Base-by-base conservation (phyloP, 2,888 invertebrate genomes). In the Hydropsyche betteni region DNA sequence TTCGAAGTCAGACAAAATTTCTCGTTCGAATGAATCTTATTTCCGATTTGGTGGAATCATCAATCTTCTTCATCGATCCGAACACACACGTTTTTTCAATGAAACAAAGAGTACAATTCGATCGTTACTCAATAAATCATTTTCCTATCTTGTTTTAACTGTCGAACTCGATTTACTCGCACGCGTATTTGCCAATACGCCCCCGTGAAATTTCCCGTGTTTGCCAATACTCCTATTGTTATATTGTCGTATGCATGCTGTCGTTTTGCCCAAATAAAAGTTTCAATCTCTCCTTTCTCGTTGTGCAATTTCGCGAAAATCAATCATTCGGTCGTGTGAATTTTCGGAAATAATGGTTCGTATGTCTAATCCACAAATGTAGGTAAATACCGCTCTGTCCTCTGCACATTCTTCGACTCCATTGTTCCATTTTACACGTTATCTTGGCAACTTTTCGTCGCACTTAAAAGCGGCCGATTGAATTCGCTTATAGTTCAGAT, bases 171-270 rank as follows among this genome's bases (percentile, higher is more conserved):
- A 58, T 58, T 16, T 53, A 16, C 14, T 14, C 53, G 53, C 12
- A 53, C 58, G 58, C 58, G 58, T 58, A 58, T 58, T 58, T 58
- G 58, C 58, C 5, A 58, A 58, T 58, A 58, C 58, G 16, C 58
- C 16, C 24, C 58, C 58, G 16, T 24, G 58, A n/a, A 16, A 58
- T 58, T 58, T 58, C 58, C 58, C 58, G 58, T 58, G 24, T 58
- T 58, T 58, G 58, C 58, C 58, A 14, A 58, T 44, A 58, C 24
- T 1, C 16, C 58, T 8, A 58, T 58, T 58, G 58, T 58, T 53
- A 16, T 53, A 53, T 16, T 16, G 53, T 10, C 12, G 24, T 51
- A 12, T 51, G 51, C 12, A 5, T 53, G 8, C 8, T 53, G 53
- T 58, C 58, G 58, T 58, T 58, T 16, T 16, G 58, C 24, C 24